Conservation (phyloP, 2,888 invertebrate species). For the Spialia ferax region DNA sequence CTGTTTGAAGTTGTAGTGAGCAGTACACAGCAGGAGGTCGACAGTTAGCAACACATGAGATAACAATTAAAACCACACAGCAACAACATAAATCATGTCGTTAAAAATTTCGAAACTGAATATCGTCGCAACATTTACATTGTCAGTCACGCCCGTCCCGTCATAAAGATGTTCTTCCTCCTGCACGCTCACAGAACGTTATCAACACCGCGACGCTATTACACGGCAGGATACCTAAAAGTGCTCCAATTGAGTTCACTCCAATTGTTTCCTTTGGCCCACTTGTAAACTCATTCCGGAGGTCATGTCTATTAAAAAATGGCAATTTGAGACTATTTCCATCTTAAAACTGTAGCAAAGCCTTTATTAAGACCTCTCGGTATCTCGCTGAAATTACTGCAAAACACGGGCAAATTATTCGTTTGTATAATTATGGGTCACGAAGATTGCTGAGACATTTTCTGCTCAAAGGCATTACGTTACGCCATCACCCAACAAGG, state of each 20-base stretch:
- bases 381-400: no score
- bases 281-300: constrained; percentile 15
- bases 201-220: constrained; percentile 44
- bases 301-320: neutral
- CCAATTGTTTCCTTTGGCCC: constrained; percentile 51
- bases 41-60: neutral
- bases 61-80: neutral
- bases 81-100: neutral
- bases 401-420: no score
- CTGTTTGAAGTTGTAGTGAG: no score
- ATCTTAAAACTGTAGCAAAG: neutral
- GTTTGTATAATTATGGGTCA: no score
- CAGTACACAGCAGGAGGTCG: neutral
- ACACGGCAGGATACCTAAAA: constrained; percentile 50
- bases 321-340: neutral
- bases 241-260: constrained; percentile 53
- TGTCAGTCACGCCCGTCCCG: neutral
- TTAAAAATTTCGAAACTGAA: neutral
- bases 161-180: constrained; percentile 24
- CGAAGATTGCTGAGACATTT: no score
- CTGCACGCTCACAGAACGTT: constrained; percentile 3
- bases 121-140: neutral
- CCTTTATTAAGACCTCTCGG: no score
- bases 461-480: no score
- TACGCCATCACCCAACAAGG: no score